Percentiles rank a stretch among this genome's conserved stretches.
Evolutionary conservation across 2,888 invertebrate species (phyloP).

Genomic region (Atethmia centrago): DNA sequence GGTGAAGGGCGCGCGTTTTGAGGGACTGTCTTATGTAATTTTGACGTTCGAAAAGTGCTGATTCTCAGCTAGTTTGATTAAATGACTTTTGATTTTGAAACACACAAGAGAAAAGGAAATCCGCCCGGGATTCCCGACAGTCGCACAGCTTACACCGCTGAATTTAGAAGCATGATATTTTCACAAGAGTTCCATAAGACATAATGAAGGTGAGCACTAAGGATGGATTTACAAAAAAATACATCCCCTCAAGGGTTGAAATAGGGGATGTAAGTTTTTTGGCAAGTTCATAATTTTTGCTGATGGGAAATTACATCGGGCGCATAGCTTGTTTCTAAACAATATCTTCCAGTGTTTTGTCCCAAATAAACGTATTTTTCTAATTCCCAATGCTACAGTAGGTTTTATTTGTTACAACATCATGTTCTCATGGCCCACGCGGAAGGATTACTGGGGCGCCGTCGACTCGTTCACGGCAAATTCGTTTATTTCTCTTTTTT

Average conservation of each 20-base stretch:
- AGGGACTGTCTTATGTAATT: too few species aligned
- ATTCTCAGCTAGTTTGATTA: too few species aligned
- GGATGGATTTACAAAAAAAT: background rate
- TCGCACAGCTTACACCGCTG: background rate
- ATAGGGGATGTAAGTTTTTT: too few species aligned
- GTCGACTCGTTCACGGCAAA: constrained; percentile 73
- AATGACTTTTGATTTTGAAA: too few species aligned
- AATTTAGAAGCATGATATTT: background rate
- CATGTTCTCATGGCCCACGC: constrained; percentile 57
- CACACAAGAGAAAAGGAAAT: too few species aligned
- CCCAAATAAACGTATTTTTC: background rate
- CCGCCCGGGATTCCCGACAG: too few species aligned
- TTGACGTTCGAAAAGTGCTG: too few species aligned
- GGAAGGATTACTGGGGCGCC: constrained; percentile 73
- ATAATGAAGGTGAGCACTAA: background rate
- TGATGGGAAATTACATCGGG: background rate
- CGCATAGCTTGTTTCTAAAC: background rate
- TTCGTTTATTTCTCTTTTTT: constrained; percentile 80
- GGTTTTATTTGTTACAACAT: background rate
- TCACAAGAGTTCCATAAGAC: background rate
- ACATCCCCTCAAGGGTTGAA: too few species aligned
- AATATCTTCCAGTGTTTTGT: background rate
- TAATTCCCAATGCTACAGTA: background rate
- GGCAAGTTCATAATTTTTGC: too few species aligned
- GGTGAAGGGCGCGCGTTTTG: too few species aligned